A percentile compares a stretch with the other conserved stretches of the same genome.
phyloP scores from a whole-genome alignment of 2,113 vertebrate genomes.

The Butorides virescens region DNA sequence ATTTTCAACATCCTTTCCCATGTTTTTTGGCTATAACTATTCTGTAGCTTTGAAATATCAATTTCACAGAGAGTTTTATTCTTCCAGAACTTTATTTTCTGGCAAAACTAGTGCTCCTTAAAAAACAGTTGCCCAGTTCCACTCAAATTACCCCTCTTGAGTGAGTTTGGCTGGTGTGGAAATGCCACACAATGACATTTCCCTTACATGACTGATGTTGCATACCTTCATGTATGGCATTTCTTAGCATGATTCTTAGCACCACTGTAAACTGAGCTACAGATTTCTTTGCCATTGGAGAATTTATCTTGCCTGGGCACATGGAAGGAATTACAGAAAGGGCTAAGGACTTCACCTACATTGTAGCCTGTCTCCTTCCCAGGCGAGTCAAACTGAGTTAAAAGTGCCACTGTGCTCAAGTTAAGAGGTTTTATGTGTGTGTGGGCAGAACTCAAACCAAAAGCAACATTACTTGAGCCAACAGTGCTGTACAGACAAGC shows the following conservation, averaged over 20 bases:
- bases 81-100: neutral
- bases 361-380: neutral
- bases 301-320: slow-evolving; percentile 32
- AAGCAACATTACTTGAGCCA: slow-evolving; percentile 36
- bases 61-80: slow-evolving; percentile 19
- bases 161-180: slow-evolving; percentile 40
- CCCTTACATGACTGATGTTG: slow-evolving; percentile 53
- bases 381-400: neutral
- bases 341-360: neutral
- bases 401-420: slow-evolving; percentile 56
- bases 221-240: slow-evolving; percentile 41
- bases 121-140: neutral
- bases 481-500: slow-evolving; percentile 14
- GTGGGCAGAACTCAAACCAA: slow-evolving; percentile 54
- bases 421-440: slow-evolving; percentile 57
- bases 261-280: slow-evolving; percentile 37
- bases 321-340: slow-evolving; percentile 47
- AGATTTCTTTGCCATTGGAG: slow-evolving; percentile 13
- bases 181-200: slow-evolving; percentile 62
- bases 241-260: slow-evolving; percentile 49
- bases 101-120: neutral
- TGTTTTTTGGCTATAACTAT: neutral
- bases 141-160: slow-evolving; percentile 35
- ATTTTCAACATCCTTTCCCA: slow-evolving; percentile 33
- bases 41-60: slow-evolving; percentile 18